Percentiles rank a stretch among this genome's conserved stretches.
Evolutionary conservation across 2,888 invertebrate genomes (phyloP).

Genomic region (Acleris laterana): DNA sequence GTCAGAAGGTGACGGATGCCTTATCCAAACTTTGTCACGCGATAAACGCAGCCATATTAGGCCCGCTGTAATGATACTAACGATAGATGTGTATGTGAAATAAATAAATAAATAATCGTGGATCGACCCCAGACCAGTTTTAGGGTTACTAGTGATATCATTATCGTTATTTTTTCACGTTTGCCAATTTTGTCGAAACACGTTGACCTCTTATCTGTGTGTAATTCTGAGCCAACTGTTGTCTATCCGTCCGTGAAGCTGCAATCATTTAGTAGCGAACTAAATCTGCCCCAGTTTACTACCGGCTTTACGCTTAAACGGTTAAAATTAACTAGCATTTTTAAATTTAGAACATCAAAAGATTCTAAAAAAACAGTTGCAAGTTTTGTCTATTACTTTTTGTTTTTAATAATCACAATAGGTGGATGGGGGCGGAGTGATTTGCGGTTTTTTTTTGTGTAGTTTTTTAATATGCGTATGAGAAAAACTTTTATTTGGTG

Average conservation of each 20-base stretch:
- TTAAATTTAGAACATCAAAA: too few species aligned
- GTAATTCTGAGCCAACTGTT: constrained; percentile 46
- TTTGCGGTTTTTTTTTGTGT: constrained; percentile 1
- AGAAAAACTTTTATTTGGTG: constrained; percentile 66
- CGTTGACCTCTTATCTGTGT: constrained; percentile 10
- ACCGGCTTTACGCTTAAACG: constrained; percentile 6
- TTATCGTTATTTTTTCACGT: neutral
- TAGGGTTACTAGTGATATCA: neutral
- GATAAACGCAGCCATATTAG: too few species aligned
- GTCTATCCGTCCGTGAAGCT: constrained; percentile 51
- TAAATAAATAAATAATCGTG: too few species aligned
- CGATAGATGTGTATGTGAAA: too few species aligned
- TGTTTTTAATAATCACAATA: neutral
- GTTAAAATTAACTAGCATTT: neutral
- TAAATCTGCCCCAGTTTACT: constrained; percentile 33
- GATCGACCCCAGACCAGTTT: too few species aligned
- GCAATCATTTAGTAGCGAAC: constrained; percentile 42
- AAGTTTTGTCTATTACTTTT: neutral
- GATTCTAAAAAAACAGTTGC: neutral
- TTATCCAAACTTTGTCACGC: too few species aligned
- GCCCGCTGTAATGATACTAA: too few species aligned
- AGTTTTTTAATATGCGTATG: constrained; percentile 60
- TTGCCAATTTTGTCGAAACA: constrained; percentile 6
- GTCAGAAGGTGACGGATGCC: too few species aligned
- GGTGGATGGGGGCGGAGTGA: too few species aligned